These are phyloP conservation scores for Radopholus similis DNA, from an alignment of 1,140 invertebrate genomes.

Conservation along the genomic window DNA sequence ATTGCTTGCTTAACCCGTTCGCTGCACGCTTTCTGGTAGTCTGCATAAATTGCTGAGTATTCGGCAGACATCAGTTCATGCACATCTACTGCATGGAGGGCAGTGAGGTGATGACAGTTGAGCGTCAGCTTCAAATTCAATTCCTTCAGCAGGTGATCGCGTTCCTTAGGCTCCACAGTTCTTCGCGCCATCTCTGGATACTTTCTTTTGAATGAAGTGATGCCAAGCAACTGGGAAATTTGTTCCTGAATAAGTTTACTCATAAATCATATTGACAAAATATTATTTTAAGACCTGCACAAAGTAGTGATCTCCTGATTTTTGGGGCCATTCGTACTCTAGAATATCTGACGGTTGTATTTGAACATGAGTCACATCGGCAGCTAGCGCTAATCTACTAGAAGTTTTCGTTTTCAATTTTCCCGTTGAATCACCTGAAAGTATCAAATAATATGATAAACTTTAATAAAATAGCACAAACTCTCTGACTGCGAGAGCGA, in stretches of 20 bases:
- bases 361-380: constrained; percentile 18
- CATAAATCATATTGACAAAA: constrained; percentile 4
- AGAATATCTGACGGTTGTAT: constrained; percentile 28
- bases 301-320: constrained; percentile 25
- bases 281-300: constrained; percentile 16
- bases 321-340: constrained; percentile 41
- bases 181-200: constrained; percentile 33
- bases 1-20: constrained; percentile 27
- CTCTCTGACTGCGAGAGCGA: not conserved
- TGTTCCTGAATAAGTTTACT: constrained; percentile 30
- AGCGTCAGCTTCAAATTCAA: constrained; percentile 12
- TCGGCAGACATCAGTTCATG: constrained; percentile 32
- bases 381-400: not conserved
- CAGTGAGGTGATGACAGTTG: constrained; percentile 27
- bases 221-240: constrained; percentile 29
- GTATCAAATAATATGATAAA: not conserved
- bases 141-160: constrained; percentile 30
- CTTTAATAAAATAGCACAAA: not conserved
- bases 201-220: constrained; percentile 42
- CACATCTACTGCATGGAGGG: constrained; percentile 29
- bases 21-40: constrained; percentile 35
- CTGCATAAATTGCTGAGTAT: constrained; percentile 31
- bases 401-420: not conserved
- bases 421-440: not conserved
- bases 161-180: constrained; percentile 28